phyloP scores from a whole-genome alignment of 2,113 vertebrate genomes.

The Bubo blakistoni region DNA sequence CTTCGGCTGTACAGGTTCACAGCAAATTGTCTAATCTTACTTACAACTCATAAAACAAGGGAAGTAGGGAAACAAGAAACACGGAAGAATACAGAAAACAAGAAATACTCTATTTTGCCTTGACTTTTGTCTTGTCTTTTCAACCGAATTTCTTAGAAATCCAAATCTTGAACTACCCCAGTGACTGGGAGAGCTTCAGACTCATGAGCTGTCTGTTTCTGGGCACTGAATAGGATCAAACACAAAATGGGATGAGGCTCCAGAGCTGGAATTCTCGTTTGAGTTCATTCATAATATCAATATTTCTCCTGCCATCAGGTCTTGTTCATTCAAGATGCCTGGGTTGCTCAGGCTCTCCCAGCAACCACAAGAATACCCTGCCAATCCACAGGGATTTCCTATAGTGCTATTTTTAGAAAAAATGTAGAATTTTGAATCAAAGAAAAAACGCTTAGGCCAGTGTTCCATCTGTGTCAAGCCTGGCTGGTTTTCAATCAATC shows the following conservation, averaged over 20 bases:
- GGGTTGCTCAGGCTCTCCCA: not conserved
- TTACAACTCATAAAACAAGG: not conserved
- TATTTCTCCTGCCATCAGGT: not conserved
- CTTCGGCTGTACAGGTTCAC: not conserved
- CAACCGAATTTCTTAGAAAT: not conserved
- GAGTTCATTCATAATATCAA: not conserved
- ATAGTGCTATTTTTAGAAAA: not conserved
- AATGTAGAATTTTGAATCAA: not conserved
- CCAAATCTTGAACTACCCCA: not conserved
- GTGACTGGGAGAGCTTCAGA: not conserved
- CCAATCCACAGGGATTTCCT: slow-evolving; percentile 1
- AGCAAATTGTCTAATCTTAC: not conserved
- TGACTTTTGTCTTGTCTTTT: not conserved
- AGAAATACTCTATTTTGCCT: not conserved
- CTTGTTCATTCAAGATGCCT: not conserved
- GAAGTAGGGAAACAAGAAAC: not conserved
- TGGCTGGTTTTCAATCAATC: not conserved
- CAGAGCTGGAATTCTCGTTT: not conserved
- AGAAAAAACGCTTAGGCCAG: not conserved
- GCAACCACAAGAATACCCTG: not conserved
- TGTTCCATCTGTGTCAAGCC: not conserved
- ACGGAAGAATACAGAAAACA: not conserved
- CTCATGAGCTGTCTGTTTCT: not conserved
- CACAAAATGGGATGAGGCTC: not conserved
- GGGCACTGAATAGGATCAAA: not conserved